These are phyloP conservation scores for Heliocidaris erythrogramma DNA, from an alignment of 35 echinoderm and acorn worm species.

Conservation along the genomic window DNA sequence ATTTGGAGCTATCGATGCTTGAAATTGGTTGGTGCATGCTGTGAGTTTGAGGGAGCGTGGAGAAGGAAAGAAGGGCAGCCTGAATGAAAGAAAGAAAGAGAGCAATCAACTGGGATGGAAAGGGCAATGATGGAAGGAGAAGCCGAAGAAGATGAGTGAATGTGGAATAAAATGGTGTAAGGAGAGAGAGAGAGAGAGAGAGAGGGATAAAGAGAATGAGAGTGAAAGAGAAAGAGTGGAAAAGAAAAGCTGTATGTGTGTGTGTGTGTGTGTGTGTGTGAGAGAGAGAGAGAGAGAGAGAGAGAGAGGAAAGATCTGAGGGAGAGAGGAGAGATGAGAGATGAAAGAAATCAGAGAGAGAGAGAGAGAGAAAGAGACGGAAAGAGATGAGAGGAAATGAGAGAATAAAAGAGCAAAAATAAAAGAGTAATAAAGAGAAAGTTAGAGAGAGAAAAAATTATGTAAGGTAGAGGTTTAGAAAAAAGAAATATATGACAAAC, in stretches of 20 bases:
- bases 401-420: no score
- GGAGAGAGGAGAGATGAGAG: background rate
- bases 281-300: background rate
- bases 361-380: no score
- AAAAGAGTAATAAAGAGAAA: no score
- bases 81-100: background rate
- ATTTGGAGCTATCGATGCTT: constrained; percentile 42
- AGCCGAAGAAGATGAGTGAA: background rate
- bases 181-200: background rate
- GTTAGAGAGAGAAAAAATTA: no score
- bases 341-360: no score
- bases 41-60: background rate
- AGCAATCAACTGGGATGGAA: background rate
- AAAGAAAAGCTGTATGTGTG: background rate
- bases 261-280: background rate
- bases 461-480: no score
- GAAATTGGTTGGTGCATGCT: constrained; percentile 16
- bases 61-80: background rate
- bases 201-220: background rate
- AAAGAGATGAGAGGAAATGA: no score
- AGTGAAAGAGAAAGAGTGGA: background rate
- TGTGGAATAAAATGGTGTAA: background rate
- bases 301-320: background rate
- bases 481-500: no score
- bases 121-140: background rate